Conservation (phyloP, 2,797 vertebrate genomes). For the Oreortyx pictus region DNA sequence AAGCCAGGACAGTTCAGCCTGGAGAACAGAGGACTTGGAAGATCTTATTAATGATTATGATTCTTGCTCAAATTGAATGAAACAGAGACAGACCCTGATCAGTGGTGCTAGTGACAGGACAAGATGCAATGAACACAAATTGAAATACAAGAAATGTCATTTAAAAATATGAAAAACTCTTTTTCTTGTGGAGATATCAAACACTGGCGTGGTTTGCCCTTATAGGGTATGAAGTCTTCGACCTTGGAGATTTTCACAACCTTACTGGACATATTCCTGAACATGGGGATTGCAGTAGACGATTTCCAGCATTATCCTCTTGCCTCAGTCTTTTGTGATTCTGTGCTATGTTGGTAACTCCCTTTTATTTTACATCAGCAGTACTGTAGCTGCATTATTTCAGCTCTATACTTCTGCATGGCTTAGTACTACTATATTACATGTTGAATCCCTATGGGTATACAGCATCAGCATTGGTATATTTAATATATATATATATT, state of each 20-base stretch:
- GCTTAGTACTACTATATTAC: neutral
- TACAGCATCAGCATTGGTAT: neutral
- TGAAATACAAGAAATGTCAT: neutral
- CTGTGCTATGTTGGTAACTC: neutral
- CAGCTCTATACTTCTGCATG: neutral
- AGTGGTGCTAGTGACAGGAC: neutral
- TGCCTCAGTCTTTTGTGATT: neutral
- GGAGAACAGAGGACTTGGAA: neutral
- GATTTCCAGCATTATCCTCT: neutral
- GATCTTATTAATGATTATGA: neutral
- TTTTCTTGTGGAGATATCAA: neutral
- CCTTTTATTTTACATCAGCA: neutral
- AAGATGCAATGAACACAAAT: neutral
- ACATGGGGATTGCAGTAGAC: neutral
- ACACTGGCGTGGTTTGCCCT: neutral
- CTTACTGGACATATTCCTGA: neutral
- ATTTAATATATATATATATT: too few relatives aligned
- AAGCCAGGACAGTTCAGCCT: neutral
- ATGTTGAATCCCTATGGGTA: neutral
- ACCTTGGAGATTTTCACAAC: neutral
- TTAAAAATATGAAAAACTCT: neutral
- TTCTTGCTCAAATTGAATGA: neutral
- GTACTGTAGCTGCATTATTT: neutral
- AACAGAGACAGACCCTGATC: neutral
- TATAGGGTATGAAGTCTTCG: neutral